Conservation (phyloP, 2,113 vertebrate species). For the Neogale vison region DNA sequence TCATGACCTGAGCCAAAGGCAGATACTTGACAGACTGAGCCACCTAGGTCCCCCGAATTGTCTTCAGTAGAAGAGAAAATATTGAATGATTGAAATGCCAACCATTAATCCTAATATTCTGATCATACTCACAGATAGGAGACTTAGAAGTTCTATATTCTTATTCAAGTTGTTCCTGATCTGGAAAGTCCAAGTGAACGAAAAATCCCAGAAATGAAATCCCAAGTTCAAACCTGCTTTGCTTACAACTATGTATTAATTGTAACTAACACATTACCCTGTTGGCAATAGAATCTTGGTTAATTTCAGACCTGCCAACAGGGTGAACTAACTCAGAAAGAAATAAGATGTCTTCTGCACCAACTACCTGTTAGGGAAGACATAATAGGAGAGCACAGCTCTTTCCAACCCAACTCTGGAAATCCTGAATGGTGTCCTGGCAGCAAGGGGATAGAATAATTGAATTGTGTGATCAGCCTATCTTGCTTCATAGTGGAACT, state of each 20-base stretch:
- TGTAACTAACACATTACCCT: neutral
- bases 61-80: neutral
- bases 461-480: neutral
- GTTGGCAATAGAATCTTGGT: slow-evolving; percentile 19
- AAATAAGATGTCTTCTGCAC: neutral
- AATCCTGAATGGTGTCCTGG: neutral
- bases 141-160: neutral
- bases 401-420: neutral
- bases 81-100: slow-evolving; percentile 4
- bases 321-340: neutral
- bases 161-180: neutral
- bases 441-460: neutral
- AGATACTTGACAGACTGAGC: neutral
- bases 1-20: neutral
- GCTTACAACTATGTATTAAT: neutral
- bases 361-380: neutral
- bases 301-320: neutral
- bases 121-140: neutral
- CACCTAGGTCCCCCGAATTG: neutral
- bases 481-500: neutral
- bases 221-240: neutral
- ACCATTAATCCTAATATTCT: neutral
- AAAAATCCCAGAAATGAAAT: neutral
- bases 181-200: neutral
- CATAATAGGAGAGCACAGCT: neutral